A percentile compares a stretch with the other conserved stretches of the same genome.
phyloP scores from a whole-genome alignment of 1,140 invertebrate species.

The Chelonus insularis region DNA sequence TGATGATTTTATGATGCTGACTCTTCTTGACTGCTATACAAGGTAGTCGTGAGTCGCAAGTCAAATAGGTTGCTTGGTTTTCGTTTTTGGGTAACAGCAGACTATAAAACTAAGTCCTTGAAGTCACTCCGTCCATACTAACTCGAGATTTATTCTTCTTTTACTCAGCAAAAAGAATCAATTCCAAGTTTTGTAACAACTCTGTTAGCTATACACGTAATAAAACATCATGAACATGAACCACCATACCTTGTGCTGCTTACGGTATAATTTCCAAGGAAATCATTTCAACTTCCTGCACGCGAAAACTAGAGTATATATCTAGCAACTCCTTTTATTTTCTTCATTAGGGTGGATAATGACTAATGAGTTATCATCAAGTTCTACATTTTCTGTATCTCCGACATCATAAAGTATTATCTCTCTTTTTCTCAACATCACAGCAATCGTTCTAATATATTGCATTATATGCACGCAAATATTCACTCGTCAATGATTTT shows the following conservation, averaged over 20 bases:
- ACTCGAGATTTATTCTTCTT: not conserved
- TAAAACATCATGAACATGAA: not conserved
- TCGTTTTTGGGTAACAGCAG: not conserved
- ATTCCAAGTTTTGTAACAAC: not conserved
- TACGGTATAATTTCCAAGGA: not conserved
- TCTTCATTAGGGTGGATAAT: not conserved
- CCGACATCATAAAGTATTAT: too few species aligned
- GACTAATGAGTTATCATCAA: not conserved
- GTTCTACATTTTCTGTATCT: not conserved
- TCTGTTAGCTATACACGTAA: not conserved
- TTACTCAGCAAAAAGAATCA: not conserved
- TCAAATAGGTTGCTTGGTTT: not conserved
- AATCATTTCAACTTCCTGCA: constrained; percentile 7
- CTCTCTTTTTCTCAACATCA: too few species aligned
- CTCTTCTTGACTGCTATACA: not conserved
- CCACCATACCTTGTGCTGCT: not conserved
- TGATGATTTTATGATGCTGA: constrained; percentile 16
- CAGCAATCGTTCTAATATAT: not conserved
- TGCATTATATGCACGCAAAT: constrained; percentile 2
- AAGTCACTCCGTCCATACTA: not conserved
- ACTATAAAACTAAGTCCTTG: not conserved
- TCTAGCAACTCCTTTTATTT: not conserved
- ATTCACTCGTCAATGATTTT: constrained; percentile 3
- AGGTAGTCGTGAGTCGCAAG: constrained; percentile 11
- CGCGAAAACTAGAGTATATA: constrained; percentile 1